Evolutionary conservation across 2,113 vertebrate species (phyloP), one percentile per base, ranked within the genome.

Genomic region (Phrynosoma platyrhinos): DNA sequence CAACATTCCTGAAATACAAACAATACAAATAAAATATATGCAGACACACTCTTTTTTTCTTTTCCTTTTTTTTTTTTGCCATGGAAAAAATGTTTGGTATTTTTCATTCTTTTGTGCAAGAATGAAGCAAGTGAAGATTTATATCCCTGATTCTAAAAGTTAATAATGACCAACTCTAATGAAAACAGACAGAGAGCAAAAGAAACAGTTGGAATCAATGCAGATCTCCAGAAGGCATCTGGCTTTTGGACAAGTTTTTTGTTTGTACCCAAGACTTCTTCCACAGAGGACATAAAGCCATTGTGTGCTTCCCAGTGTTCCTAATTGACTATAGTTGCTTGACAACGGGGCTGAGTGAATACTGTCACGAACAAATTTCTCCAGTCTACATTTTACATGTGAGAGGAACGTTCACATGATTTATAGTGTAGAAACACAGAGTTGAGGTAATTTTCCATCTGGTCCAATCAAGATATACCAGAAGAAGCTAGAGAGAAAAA

Each of bases 391-490:
- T 74, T 66, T 66, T 84, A 55, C 32, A 74, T 75, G 27, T 14
- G n/a, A 40, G 55, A 72, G n/a, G 20, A 69, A 52, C 3, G 42
- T 27, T 69, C 58, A 3, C 47, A 69, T 52, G 81, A 83, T 83
- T 83, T 83, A 75, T 36, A 58, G n/a, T 74, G 12, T 42, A 18
- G 69, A 74, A 84, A 36, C 47, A 36, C 83, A 23, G 30, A 58
- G 32, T 18, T 85, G 32, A 85, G 55, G 72, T 76, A 76, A 84
- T 85, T 76, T 76, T 62, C 32, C 83, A 85, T 75, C 32, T 85
- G 55, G 72, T 5, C 53, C 83, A 76, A 71, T 76, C 83, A 76
- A 85, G 53, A 18, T 55, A 76, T 76, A 76, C 32, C 32, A 62
- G 55, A 85, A 76, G 32, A 27, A 14, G 20, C 23, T 42, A 40